Evolutionary conservation across 2,888 invertebrate species (phyloP).

Genomic region (Tiliacea aurago): DNA sequence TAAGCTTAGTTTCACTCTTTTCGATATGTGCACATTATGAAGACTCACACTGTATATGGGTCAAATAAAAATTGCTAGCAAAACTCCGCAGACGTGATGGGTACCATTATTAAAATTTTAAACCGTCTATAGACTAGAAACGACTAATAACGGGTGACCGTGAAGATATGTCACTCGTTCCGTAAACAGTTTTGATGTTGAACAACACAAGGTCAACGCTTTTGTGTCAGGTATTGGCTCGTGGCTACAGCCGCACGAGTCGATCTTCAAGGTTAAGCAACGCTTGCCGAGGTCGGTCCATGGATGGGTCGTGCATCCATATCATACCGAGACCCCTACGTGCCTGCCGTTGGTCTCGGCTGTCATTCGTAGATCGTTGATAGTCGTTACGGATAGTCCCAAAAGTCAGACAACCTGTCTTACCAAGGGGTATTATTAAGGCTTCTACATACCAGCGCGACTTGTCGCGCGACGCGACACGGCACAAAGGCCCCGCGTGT

Average conservation of each 20-base stretch:
- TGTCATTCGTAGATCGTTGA: background rate
- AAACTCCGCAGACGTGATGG: too few relatives aligned
- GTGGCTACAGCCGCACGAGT: background rate
- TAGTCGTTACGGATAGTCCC: background rate
- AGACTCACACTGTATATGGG: too few relatives aligned
- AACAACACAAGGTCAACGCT: slow-evolving; percentile 47
- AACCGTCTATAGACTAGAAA: background rate
- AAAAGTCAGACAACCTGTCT: background rate
- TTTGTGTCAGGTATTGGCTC: slow-evolving; percentile 7
- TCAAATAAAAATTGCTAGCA: too few relatives aligned
- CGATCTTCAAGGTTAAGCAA: background rate
- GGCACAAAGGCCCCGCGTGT: too few relatives aligned
- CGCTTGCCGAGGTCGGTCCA: background rate
- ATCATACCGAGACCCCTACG: background rate
- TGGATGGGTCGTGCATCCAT: background rate
- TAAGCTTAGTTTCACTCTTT: too few relatives aligned
- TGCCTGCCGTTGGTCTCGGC: background rate
- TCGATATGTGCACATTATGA: too few relatives aligned
- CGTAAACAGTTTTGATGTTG: slow-evolving; percentile 50
- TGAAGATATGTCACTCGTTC: slow-evolving; percentile 44
- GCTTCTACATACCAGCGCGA: too few relatives aligned
- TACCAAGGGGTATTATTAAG: background rate
- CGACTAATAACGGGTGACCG: slow-evolving; percentile 44
- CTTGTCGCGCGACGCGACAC: too few relatives aligned
- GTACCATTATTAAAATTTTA: too few relatives aligned